A percentile compares a stretch with the other conserved stretches of the same genome.
Conservation (phyloP, 2,113 vertebrate genomes). For the Phalacrocorax pelagicus region DNA sequence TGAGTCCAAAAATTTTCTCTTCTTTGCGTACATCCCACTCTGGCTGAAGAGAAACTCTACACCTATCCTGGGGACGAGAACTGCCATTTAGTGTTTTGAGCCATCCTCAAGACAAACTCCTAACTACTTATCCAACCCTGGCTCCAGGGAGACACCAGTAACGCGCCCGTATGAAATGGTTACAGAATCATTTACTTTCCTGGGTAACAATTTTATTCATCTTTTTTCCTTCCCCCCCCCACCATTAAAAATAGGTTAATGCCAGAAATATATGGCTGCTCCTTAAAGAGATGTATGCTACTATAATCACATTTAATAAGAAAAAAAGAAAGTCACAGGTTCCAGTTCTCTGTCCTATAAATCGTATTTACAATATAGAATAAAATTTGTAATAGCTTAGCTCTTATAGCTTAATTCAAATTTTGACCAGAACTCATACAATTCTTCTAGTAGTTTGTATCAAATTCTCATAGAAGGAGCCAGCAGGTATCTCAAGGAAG, state of each 20-base stretch:
- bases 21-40: background rate
- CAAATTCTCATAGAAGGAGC: background rate
- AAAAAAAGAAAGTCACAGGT: background rate
- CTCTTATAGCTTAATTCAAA: background rate
- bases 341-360: background rate
- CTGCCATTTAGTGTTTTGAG: background rate
- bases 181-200: background rate
- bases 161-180: background rate
- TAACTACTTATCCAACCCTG: background rate
- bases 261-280: background rate
- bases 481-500: background rate
- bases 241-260: background rate
- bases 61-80: background rate
- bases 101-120: background rate
- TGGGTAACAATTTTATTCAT: background rate
- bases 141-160: background rate
- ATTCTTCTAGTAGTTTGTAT: background rate
- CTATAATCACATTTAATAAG: background rate
- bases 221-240: background rate
- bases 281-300: background rate
- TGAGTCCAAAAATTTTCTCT: rapidly evolving
- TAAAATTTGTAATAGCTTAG: background rate
- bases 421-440: background rate
- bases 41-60: background rate
- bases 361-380: background rate